Base-by-base conservation (phyloP, 2,113 vertebrate genomes). In the Calidris pugnax region DNA sequence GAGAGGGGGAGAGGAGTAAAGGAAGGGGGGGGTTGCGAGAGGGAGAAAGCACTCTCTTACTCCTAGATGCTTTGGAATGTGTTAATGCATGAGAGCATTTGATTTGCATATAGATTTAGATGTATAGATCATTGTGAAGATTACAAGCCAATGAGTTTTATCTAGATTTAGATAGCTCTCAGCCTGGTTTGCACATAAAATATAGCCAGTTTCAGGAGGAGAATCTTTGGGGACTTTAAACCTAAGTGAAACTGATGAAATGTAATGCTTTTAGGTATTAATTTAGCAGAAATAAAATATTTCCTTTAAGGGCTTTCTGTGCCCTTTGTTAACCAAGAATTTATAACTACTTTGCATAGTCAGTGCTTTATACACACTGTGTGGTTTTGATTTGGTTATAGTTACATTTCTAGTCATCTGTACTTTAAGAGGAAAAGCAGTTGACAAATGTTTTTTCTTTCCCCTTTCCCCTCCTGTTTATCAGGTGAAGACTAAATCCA, bases 91-190 rank as follows among this genome's bases (percentile, higher is more conserved):
- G 95, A 96, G 95, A 97, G 97, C 95, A 22, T 97, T 97, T 96
- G 95, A 98, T 98, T 98, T 98, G 98, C 98, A 98, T 98, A 98
- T 98, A 98, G 98, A 98, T 98, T 98, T 98, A 98, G 98, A 98
- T 96, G 97, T 98, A 97, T 98, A 98, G 98, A 98, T 98, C 98
- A 97, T 97, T 88, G 98, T 95, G 94, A 95, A 96, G 98, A 98
- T 98, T 98, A 97, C 98, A 97, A 97, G 93, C 96, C 98, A 97
- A 96, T 98, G 98, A 97, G 96, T 98, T 98, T 98, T 98, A 98
- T 98, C 98, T 98, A 96, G 98, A 98, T 98, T 97, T 97, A 98
- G 98, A 98, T 96, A 98, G 93, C 78, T 79, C 95, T 97, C 92
- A 95, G 97, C 94, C 97, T 96, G 97, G 97, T 98, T 98, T 98